These are phyloP conservation scores for Tetraneura akinire DNA, from an alignment of 1,140 invertebrate genomes.

Conservation along the genomic window DNA sequence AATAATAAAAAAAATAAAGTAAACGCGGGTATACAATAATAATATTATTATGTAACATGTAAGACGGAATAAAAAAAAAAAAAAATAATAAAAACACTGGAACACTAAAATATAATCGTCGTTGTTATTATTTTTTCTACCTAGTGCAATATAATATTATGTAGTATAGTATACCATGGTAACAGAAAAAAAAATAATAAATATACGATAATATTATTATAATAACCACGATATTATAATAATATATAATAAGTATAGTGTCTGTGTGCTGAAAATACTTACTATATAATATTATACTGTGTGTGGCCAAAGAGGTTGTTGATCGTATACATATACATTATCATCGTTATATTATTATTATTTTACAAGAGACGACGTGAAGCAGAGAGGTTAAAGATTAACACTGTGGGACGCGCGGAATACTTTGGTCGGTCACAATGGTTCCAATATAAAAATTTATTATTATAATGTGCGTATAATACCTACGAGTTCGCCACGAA, in stretches of 20 bases:
- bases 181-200: neutral
- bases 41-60: too few species aligned
- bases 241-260: too few species aligned
- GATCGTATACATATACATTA: neutral
- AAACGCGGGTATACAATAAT: too few species aligned
- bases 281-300: too few species aligned
- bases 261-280: neutral
- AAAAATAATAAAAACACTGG: too few species aligned
- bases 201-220: conserved; percentile 15
- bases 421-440: conserved; percentile 22
- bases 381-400: conserved; percentile 32
- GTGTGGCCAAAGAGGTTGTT: conserved; percentile 35
- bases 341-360: too few species aligned
- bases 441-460: neutral
- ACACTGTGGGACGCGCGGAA: conserved; percentile 36
- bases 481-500: neutral
- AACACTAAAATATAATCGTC: too few species aligned
- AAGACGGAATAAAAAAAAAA: too few species aligned
- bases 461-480: neutral
- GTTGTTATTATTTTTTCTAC: too few species aligned
- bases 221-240: neutral
- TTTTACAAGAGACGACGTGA: neutral
- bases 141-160: too few species aligned
- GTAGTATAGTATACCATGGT: too few species aligned
- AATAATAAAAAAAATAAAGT: too few species aligned